Evolutionary conservation across 2,113 vertebrate genomes (phyloP).

Genomic region (Thalassoma bifasciatum): DNA sequence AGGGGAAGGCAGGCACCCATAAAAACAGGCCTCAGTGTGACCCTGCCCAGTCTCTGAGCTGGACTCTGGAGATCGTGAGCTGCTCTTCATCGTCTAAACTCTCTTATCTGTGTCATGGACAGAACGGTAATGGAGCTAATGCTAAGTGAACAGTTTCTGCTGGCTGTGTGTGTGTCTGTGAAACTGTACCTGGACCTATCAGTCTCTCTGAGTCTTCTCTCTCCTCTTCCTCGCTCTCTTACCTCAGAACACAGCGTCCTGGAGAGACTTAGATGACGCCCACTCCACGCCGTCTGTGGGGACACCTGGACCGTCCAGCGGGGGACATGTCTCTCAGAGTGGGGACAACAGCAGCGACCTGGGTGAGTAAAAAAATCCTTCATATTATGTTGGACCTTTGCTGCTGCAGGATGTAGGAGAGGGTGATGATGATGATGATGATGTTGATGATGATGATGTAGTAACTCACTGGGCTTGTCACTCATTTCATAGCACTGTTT

Average conservation of each 20-base stretch:
- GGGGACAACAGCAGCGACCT: constrained; percentile 98
- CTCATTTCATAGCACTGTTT: no score
- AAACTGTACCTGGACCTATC: no score
- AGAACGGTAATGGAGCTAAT: constrained; percentile 49
- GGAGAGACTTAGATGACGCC: constrained; percentile 94
- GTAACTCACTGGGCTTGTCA: no score
- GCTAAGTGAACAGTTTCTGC: neutral
- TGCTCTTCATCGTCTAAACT: neutral
- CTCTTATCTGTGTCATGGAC: neutral
- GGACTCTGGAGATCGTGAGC: constrained; percentile 2
- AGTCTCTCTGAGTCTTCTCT: constrained; percentile 10
- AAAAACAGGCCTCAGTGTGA: constrained; percentile 62
- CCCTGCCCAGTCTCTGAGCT: neutral
- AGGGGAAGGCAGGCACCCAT: constrained; percentile 16
- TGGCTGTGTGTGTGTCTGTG: no score
- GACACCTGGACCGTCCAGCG: constrained; percentile 96
- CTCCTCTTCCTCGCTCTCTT: constrained; percentile 43
- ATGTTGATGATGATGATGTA: no score
- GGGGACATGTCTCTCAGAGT: constrained; percentile 95
- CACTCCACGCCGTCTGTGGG: constrained; percentile 96
- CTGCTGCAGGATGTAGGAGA: no score
- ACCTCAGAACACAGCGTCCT: constrained; percentile 86
- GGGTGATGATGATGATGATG: no score
- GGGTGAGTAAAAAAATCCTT: constrained; percentile 86
- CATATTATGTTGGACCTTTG: constrained; percentile 52